These are phyloP conservation scores for Myioborus miniatus DNA, from an alignment of 2,797 vertebrate genomes.

Conservation along the genomic window DNA sequence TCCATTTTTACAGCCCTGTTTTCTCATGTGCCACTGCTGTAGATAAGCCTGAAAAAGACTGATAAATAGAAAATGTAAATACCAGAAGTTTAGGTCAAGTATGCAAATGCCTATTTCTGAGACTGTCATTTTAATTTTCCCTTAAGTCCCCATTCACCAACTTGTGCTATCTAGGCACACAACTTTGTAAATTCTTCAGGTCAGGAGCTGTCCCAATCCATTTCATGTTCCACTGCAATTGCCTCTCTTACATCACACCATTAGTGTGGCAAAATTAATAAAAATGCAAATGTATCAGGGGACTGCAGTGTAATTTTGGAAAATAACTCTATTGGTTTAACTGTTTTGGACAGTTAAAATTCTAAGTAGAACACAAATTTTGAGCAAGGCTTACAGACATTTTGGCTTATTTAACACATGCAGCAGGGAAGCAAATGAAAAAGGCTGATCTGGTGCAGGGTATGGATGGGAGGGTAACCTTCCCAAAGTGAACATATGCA, in stretches of 20 bases:
- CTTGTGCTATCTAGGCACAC: not conserved
- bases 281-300: not conserved
- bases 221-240: not conserved
- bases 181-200: not conserved
- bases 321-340: not conserved
- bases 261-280: not conserved
- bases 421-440: not conserved
- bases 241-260: not conserved
- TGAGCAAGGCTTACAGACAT: not conserved
- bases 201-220: not conserved
- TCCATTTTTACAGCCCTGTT: not conserved
- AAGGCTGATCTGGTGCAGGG: not conserved
- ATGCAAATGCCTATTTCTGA: not conserved
- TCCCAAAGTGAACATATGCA: accelerated
- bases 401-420: not conserved
- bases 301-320: not conserved
- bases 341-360: not conserved
- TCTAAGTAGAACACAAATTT: not conserved
- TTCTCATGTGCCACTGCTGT: not conserved
- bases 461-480: not conserved
- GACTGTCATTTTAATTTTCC: not conserved
- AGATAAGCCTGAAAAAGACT: conserved; percentile 19
- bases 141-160: not conserved
- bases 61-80: conserved; percentile 3
- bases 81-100: not conserved